phyloP scores from a whole-genome alignment of 2,888 invertebrate genomes.

The Nemoura dubitans region DNA sequence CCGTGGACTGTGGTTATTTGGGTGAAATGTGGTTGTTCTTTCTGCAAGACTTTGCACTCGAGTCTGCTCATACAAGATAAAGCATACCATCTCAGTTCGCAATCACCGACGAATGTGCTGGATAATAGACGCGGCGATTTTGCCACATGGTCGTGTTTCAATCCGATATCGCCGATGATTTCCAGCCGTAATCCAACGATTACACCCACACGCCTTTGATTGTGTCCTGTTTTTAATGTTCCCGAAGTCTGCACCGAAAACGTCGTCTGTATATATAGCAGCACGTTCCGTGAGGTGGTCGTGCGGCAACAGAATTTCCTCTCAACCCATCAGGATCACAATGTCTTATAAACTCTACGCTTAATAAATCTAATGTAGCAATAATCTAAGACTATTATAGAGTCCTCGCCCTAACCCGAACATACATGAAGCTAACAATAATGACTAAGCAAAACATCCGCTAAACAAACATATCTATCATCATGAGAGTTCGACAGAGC shows the following conservation, averaged over 20 bases:
- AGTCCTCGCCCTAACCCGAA: conserved; percentile 33
- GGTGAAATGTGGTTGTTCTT: too few species aligned
- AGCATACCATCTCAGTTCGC: too few species aligned
- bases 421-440: conserved; percentile 37
- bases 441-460: conserved; percentile 47
- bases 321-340: not conserved
- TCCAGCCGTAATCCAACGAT: not conserved
- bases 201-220: not conserved
- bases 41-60: too few species aligned
- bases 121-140: not conserved
- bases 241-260: not conserved
- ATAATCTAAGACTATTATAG: conserved; percentile 2
- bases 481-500: conserved; percentile 41
- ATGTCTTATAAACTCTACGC: not conserved
- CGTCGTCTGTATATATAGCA: too few species aligned
- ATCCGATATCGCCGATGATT: not conserved
- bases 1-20: too few species aligned
- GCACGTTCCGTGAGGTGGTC: not conserved
- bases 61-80: too few species aligned
- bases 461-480: conserved; percentile 51
- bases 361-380: conserved; percentile 7
- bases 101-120: not conserved
- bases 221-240: not conserved
- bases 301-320: not conserved
- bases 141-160: not conserved